Conservation (phyloP, 1,140 invertebrate genomes). For the Papilio dardanus region DNA sequence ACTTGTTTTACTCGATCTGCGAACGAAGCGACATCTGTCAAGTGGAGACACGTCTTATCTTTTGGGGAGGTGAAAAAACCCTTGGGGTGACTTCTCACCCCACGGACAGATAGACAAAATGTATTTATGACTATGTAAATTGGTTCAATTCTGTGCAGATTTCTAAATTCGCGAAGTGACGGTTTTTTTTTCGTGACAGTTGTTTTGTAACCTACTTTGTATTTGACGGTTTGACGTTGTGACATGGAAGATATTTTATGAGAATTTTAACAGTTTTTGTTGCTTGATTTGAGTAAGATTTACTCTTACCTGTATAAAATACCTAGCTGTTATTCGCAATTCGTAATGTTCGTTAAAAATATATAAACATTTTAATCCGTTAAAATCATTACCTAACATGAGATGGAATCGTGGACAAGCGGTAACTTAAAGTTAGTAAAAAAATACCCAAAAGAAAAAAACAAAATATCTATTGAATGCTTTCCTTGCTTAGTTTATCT, state of each 20-base stretch:
- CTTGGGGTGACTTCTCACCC: slow-evolving; percentile 60
- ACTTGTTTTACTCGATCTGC: slow-evolving; percentile 64
- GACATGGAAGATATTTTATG: neutral
- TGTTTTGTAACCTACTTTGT: slow-evolving; percentile 33
- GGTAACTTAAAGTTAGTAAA: too few species aligned
- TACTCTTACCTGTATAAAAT: too few species aligned
- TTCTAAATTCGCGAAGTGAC: slow-evolving; percentile 46
- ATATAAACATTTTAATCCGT: too few species aligned
- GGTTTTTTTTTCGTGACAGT: slow-evolving; percentile 48
- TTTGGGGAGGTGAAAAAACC: slow-evolving; percentile 63
- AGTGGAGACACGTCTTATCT: slow-evolving; percentile 73
- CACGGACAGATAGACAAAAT: slow-evolving; percentile 50
- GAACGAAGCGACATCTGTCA: slow-evolving; percentile 75
- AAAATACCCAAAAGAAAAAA: too few species aligned
- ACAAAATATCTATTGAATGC: too few species aligned
- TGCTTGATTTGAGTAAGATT: too few species aligned
- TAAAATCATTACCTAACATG: too few species aligned
- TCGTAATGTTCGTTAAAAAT: too few species aligned
- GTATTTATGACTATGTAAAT: slow-evolving; percentile 82
- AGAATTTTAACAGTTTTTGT: slow-evolving; percentile 2
- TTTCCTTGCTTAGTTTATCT: too few species aligned
- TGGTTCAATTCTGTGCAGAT: slow-evolving; percentile 60
- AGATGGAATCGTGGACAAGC: too few species aligned
- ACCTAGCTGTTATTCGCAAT: too few species aligned
- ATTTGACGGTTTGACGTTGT: neutral